A percentile compares a stretch with the other conserved stretches of the same genome.
These are phyloP conservation scores for Oncorhynchus masou DNA, from an alignment of 2,113 vertebrate genomes.

Conservation along the genomic window DNA sequence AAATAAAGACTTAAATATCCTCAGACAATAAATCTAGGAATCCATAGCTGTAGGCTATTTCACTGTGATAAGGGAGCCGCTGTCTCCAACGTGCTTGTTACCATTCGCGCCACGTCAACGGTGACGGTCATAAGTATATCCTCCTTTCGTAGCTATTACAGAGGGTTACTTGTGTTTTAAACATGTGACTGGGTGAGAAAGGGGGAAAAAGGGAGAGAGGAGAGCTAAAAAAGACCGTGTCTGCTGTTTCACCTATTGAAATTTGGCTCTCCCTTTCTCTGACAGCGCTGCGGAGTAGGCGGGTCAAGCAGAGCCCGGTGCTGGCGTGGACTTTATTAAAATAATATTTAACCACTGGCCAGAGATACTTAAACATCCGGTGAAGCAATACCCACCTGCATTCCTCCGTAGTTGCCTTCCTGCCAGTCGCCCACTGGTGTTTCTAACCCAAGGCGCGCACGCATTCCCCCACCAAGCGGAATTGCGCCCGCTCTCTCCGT, in stretches of 20 bases:
- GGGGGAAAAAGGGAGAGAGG: slow-evolving; percentile 38
- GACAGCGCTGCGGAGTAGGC: slow-evolving; percentile 61
- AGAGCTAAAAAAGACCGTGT: slow-evolving; percentile 29
- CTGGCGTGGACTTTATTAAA: slow-evolving; percentile 53
- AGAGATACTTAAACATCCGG: slow-evolving; percentile 21
- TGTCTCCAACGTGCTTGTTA: slow-evolving; percentile 32
- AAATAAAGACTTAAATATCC: neutral
- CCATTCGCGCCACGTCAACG: slow-evolving; percentile 53
- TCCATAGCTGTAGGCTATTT: neutral
- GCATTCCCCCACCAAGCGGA: slow-evolving; percentile 31
- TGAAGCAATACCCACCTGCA: slow-evolving; percentile 40
- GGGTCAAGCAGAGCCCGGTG: slow-evolving; percentile 59
- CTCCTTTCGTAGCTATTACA: slow-evolving; percentile 67
- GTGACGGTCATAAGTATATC: slow-evolving; percentile 36
- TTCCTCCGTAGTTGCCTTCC: slow-evolving; percentile 50
- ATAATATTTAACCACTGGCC: slow-evolving; percentile 55
- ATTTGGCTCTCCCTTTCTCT: slow-evolving; percentile 40
- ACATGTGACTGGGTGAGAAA: slow-evolving; percentile 73
- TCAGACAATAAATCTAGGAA: neutral
- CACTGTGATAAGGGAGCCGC: neutral
- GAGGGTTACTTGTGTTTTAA: slow-evolving; percentile 74
- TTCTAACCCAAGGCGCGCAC: slow-evolving; percentile 37
- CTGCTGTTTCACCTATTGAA: slow-evolving; percentile 48
- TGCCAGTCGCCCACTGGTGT: slow-evolving; percentile 18
- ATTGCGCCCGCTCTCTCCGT: slow-evolving; percentile 41